Evolutionary conservation across 1,140 invertebrate species (phyloP), one percentile per base, ranked within the genome.

Genomic region (Agrilus planipennis): DNA sequence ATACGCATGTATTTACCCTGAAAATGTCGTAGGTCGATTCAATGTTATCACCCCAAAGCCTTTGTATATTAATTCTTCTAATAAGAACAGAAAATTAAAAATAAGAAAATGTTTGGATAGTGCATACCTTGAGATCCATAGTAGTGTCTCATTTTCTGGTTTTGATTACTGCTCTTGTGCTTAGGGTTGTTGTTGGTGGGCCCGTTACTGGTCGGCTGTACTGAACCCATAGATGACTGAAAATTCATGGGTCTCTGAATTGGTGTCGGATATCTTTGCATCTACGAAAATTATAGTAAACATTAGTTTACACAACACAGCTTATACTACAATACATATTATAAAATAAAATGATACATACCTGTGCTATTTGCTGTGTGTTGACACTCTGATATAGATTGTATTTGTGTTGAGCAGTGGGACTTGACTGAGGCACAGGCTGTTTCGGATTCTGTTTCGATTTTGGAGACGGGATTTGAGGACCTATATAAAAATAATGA

Each of bases 401-500:
- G 20, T 57, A 57, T 46, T 59, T 61, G 34, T 57, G 52, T 41
- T 58, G 59, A 2, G 56, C 42, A 2, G 57, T 61, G 0, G 59
- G 59, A 34, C 57, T 60, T 3, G 57, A 54, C 34, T 61, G 59
- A 29, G 53, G 59, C 15, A 51, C 54, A 0, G 50, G 57, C 41
- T 60, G 59, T 47, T 61, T 61, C 29, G 44, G 51, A 40, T 57
- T 60, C 41, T 55, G 56, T 38, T 54, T 50, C 16, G 54, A 59
- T 50, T 61, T 61, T 11, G 59, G 59, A 7, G 59, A 61, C 11
- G 59, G 53, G 30, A 61, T 58, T 49, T 61, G 59, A 11, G 57
- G 49, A 20, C 47, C 59, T 60, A 39, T 9, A 15, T 17, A 40
- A 10, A 27, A 32, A 30, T 48, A 53, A 49, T 30, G 17, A 52